These are phyloP conservation scores for Drosophila subobscura DNA, from an alignment of 1,140 invertebrate genomes.

Conservation along the genomic window DNA sequence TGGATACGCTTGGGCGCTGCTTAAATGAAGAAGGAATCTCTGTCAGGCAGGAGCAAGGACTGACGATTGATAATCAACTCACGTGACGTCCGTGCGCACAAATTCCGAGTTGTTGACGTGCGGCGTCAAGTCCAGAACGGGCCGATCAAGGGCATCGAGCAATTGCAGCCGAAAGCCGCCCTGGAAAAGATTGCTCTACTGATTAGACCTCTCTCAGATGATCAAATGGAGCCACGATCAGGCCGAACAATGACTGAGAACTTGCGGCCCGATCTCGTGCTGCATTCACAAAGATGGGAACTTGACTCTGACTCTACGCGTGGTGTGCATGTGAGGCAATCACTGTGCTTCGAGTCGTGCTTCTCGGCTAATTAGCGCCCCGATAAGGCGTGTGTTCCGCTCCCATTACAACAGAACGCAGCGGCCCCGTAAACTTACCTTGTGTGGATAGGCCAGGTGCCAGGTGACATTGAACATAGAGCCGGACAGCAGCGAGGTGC, in stretches of 20 bases:
- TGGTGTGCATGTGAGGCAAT: constrained; percentile 68
- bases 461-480: constrained; percentile 95
- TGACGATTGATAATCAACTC: constrained; percentile 21
- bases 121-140: constrained; percentile 92
- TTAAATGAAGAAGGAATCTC: constrained; percentile 20
- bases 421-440: constrained; percentile 87
- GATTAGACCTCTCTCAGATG: constrained; percentile 4
- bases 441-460: constrained; percentile 96
- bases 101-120: constrained; percentile 91
- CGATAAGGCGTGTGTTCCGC: constrained; percentile 22
- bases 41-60: too few relatives aligned
- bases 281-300: constrained; percentile 63
- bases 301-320: constrained; percentile 51
- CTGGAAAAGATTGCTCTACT: constrained; percentile 85
- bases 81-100: constrained; percentile 90
- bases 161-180: constrained; percentile 94
- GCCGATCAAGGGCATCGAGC: constrained; percentile 91
- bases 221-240: too few relatives aligned
- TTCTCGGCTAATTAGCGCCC: constrained; percentile 50
- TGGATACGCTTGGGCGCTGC: constrained; percentile 91
- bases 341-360: constrained; percentile 30
- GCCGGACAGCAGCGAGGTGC: constrained; percentile 92
- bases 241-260: constrained; percentile 75
- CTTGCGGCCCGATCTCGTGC: constrained; percentile 59
- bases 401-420: constrained; percentile 24